Evolutionary conservation across 2,797 vertebrate species (phyloP).

Genomic region (Lateolabrax maculatus): DNA sequence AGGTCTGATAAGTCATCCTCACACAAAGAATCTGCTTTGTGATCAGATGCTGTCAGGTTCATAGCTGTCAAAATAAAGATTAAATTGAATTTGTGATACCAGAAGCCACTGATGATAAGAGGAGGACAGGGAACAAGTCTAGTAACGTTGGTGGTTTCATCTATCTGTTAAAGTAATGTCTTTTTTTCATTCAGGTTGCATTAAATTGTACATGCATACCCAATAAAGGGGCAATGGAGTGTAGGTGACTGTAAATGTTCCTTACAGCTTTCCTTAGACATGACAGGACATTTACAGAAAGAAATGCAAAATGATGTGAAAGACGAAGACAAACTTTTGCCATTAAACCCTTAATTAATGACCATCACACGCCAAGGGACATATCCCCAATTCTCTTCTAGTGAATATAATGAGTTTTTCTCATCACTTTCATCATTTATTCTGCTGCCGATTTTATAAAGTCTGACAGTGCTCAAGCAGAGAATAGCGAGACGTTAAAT

Average conservation of each 20-base stretch:
- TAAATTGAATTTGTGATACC: neutral
- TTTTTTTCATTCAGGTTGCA: neutral
- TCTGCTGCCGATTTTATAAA: conserved; percentile 5
- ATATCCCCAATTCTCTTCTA: neutral
- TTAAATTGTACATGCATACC: neutral
- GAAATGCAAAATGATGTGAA: neutral
- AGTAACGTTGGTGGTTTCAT: neutral
- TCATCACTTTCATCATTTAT: conserved; percentile 20
- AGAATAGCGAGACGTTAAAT: neutral
- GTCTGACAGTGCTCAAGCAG: neutral
- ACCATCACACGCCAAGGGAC: neutral
- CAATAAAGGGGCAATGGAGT: neutral
- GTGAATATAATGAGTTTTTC: conserved; percentile 11
- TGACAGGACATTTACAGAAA: neutral
- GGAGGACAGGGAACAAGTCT: neutral
- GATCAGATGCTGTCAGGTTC: conserved; percentile 9
- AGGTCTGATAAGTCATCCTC: neutral
- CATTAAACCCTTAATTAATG: neutral
- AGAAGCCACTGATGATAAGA: conserved; percentile 1
- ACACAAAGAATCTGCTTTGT: neutral
- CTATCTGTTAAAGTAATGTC: neutral
- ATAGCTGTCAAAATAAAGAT: neutral
- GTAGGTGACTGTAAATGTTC: neutral
- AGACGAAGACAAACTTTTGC: neutral
- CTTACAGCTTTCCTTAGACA: neutral